Evolutionary conservation across 1,140 invertebrate species (phyloP).

Genomic region (Cydia strobilella): DNA sequence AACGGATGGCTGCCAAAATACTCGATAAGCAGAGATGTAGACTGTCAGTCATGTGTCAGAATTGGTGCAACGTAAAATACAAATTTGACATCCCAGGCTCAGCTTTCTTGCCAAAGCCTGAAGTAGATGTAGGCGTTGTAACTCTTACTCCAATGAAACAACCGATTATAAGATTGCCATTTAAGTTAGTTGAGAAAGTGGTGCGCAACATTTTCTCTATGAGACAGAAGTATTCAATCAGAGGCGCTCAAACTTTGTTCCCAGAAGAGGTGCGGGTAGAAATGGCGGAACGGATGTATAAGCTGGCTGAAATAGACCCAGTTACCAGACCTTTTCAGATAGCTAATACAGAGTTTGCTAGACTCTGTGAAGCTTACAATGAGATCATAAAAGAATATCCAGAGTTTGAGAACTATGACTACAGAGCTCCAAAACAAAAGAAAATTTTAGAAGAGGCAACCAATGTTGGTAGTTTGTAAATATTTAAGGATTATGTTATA

Average conservation of each 20-base stretch:
- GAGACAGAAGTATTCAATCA: constrained; percentile 90
- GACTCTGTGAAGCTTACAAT: constrained; percentile 89
- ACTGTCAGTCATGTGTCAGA: constrained; percentile 96
- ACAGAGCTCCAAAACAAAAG: constrained; percentile 81
- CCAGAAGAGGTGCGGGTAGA: constrained; percentile 85
- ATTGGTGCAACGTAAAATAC: constrained; percentile 91
- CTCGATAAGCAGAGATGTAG: constrained; percentile 87
- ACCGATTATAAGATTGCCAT: constrained; percentile 90
- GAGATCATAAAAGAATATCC: constrained; percentile 86
- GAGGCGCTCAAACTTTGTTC: constrained; percentile 88
- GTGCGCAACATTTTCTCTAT: constrained; percentile 91
- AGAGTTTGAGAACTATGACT: constrained; percentile 86
- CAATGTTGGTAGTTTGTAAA: constrained; percentile 42
- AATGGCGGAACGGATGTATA: constrained; percentile 85
- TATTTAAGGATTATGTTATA: constrained; percentile 46
- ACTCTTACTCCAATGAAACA: constrained; percentile 88
- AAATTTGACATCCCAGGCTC: constrained; percentile 94
- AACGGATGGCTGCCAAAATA: constrained; percentile 90
- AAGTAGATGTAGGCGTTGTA: constrained; percentile 98
- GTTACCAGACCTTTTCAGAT: constrained; percentile 85
- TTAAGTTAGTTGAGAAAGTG: constrained; percentile 95
- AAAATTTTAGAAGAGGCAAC: constrained; percentile 37
- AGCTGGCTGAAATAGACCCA: constrained; percentile 87
- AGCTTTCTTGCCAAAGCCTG: constrained; percentile 95
- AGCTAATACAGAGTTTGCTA: constrained; percentile 88